Base-by-base conservation (phyloP, 2,797 vertebrate genomes). In the Onychomys arenicola region DNA sequence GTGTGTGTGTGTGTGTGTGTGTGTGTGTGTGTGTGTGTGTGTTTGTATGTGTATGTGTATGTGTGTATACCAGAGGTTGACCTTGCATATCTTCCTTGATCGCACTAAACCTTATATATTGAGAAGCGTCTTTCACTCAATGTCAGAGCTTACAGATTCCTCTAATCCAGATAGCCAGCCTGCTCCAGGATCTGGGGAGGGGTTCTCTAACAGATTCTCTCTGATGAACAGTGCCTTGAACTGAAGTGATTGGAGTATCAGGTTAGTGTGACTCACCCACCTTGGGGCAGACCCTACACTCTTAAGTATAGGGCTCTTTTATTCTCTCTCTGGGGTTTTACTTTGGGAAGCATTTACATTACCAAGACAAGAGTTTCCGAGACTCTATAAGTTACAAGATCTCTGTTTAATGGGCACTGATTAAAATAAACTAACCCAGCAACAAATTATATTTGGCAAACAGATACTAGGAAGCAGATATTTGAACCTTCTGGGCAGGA, bases 371-470 rank as follows among this genome's bases (percentile, higher is more conserved):
- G 96, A 93, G 92, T 96, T 98, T 98, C 98, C 97, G 97, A 97
- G 98, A 98, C 96, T 97, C 25, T 75, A 13, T 19, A 75, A 59
- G 27, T 88, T 57, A 87, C 9, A 73, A 40, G 0, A 95, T 96
- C 96, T 98, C 95, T 96, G 96, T 98, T 98, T 98, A 98, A 98
- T 98, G 96, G 94, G 89, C 90, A 97, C 97, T 98, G 98, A 98
- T 98, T 98, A 98, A 98, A 99, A 98, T 98, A 98, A 98, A 98
- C 98, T 97, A 97, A 98, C 97, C 97, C 98, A 98, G 97, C 98
- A 98, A 98, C 98, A 98, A 98, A 98, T 98, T 98, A 97, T 98
- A 98, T 98, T 98, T 98, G 98, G 98, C 98, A 98, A 98, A 98
- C 95, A 98, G 95, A 98, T 96, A 98, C 97, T 96, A 94, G 98